phyloP scores from a whole-genome alignment of 30 jellyfish, hydroid and myxozoan species.

The Turritopsis rubra region DNA sequence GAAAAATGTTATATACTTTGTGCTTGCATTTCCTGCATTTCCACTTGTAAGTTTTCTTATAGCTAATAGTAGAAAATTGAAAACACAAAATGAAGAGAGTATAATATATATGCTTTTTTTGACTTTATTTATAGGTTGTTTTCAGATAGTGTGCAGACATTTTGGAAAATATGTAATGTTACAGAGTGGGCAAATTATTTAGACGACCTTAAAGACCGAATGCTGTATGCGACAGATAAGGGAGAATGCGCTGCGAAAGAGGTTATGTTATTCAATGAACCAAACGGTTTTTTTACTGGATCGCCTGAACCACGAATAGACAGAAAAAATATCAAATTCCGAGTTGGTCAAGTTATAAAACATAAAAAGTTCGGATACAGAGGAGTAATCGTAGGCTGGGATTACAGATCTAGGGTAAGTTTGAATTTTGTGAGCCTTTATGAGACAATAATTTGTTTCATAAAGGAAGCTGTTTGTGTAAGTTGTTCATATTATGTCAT shows the following conservation, averaged over 20 bases:
- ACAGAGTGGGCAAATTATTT: slow-evolving; percentile 24
- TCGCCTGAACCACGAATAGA: slow-evolving; percentile 65
- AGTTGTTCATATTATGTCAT: no score
- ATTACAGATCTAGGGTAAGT: slow-evolving; percentile 62
- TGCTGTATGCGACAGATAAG: slow-evolving; percentile 16
- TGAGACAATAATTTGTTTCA: no score
- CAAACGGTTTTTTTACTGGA: slow-evolving; percentile 69
- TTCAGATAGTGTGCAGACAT: slow-evolving; percentile 8
- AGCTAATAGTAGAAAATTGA: background rate
- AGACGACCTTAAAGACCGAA: background rate
- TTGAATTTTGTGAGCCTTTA: no score
- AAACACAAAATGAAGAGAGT: background rate
- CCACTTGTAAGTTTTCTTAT: no score
- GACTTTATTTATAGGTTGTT: slow-evolving; percentile 14
- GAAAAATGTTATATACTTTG: no score
- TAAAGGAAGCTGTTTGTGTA: no score
- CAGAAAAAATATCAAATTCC: slow-evolving; percentile 52
- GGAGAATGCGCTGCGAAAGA: slow-evolving; percentile 98
- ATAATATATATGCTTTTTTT: background rate
- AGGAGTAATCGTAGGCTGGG: slow-evolving; percentile 97
- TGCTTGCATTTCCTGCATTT: no score
- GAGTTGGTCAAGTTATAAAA: slow-evolving; percentile 90
- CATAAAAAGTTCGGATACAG: slow-evolving; percentile 83
- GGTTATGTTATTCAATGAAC: slow-evolving; percentile 52
- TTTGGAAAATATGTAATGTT: slow-evolving; percentile 11